Percentiles rank a stretch among this genome's conserved stretches.
Conservation (phyloP, 2,888 invertebrate genomes). For the Trachelus iudaicus region DNA sequence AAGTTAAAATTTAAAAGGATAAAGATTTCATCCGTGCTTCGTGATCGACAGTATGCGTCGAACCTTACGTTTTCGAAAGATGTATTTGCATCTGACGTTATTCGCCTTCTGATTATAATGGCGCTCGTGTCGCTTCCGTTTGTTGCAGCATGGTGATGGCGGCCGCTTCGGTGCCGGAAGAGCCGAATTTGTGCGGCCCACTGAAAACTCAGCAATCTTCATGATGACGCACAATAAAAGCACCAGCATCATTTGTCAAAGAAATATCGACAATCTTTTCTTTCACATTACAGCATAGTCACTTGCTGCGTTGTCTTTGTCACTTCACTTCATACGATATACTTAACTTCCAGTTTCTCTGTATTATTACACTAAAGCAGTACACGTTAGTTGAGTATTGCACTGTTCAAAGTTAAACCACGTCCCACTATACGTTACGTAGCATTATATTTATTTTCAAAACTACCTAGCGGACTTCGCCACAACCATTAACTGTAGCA, state of each 20-base stretch:
- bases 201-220: constrained; percentile 72
- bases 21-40: background rate
- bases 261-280: constrained; percentile 30
- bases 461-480: background rate
- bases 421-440: background rate
- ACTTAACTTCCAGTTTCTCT: background rate
- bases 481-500: background rate
- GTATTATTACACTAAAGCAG: background rate
- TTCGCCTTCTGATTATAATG: constrained; percentile 38
- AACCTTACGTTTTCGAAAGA: constrained; percentile 53
- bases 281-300: constrained; percentile 46
- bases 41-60: background rate
- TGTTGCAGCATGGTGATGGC: constrained; percentile 47
- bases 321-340: background rate
- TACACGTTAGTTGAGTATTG: background rate
- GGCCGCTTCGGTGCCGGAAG: constrained; percentile 43
- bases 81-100: constrained; percentile 42
- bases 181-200: constrained; percentile 50
- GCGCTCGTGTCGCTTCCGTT: constrained; percentile 42
- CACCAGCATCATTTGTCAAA: constrained; percentile 69
- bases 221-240: constrained; percentile 71
- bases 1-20: background rate
- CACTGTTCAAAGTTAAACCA: background rate
- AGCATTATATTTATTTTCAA: background rate
- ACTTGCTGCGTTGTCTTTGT: constrained; percentile 9